Conservation (phyloP, 64 coral and sea anemone species). For the Stichodactyla helianthus region DNA sequence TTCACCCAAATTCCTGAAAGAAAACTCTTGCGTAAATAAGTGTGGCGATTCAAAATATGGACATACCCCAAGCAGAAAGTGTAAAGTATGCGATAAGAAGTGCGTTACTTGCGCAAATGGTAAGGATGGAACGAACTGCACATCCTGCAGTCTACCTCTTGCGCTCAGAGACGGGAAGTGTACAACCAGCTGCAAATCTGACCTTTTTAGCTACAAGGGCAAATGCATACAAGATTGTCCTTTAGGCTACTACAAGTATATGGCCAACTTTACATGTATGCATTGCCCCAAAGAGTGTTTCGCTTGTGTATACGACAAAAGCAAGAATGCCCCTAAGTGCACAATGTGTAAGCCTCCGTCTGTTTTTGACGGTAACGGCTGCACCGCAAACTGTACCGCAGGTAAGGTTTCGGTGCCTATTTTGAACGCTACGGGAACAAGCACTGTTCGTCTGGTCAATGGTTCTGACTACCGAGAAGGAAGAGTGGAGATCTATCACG, state of each 20-base stretch:
- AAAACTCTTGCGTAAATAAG: constrained; percentile 23
- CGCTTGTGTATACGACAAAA: constrained; percentile 16
- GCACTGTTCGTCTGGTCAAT: constrained; percentile 42
- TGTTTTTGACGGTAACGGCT: constrained; percentile 11
- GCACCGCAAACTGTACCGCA: constrained; percentile 41
- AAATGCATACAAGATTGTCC: constrained; percentile 36
- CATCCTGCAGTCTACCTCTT: constrained; percentile 55
- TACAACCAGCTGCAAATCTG: constrained; percentile 25
- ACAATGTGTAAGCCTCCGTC: constrained; percentile 37
- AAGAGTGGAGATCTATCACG: constrained; percentile 58
- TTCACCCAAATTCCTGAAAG: constrained; percentile 60
- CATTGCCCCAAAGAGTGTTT: constrained; percentile 51
- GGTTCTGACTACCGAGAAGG: constrained; percentile 77
- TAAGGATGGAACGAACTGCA: constrained; percentile 42
- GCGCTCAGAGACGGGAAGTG: constrained; percentile 68
- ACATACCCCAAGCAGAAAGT: constrained; percentile 31
- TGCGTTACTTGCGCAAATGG: constrained; percentile 71
- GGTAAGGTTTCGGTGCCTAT: constrained; percentile 46
- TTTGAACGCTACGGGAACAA: neutral
- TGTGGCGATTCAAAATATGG: constrained; percentile 60
- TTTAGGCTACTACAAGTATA: constrained; percentile 30
- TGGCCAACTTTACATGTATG: constrained; percentile 34
- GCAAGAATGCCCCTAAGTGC: neutral
- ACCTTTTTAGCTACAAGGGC: constrained; percentile 36
- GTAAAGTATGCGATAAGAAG: constrained; percentile 33